A percentile compares a stretch with the other conserved stretches of the same genome.
Evolutionary conservation across 2,113 vertebrate species (phyloP).

Genomic region (Dicerorhinus sumatrensis): DNA sequence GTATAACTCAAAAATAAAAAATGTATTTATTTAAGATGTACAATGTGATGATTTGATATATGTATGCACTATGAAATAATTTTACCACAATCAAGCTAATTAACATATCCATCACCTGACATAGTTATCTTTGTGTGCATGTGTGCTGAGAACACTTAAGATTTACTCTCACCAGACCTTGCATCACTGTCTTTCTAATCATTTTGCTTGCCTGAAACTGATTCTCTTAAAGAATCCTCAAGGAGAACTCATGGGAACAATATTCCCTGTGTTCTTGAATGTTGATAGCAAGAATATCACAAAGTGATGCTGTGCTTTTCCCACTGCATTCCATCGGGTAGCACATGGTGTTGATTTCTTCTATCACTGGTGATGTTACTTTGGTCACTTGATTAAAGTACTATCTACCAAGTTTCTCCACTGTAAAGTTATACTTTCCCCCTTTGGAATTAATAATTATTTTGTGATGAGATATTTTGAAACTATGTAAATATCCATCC

Average conservation of each 20-base stretch:
- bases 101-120: not conserved
- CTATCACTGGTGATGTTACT: not conserved
- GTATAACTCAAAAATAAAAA: not conserved
- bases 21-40: not conserved
- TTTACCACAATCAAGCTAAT: not conserved
- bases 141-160: not conserved
- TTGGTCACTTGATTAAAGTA: not conserved
- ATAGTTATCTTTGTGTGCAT: not conserved
- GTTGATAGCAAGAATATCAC: not conserved
- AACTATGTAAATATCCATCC: not conserved
- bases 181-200: too few species aligned
- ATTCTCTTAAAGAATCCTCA: not conserved
- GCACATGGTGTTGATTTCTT: not conserved
- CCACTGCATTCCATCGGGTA: not conserved
- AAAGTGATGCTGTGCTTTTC: too few species aligned
- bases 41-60: not conserved
- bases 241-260: not conserved
- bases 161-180: not conserved
- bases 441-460: not conserved
- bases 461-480: not conserved
- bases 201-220: not conserved
- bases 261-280: not conserved
- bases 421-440: not conserved
- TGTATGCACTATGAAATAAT: not conserved
- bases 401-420: not conserved